A percentile compares a stretch with the other conserved stretches of the same genome.
Conservation (phyloP, 2,797 vertebrate genomes). For the Crypturellus tataupa region DNA sequence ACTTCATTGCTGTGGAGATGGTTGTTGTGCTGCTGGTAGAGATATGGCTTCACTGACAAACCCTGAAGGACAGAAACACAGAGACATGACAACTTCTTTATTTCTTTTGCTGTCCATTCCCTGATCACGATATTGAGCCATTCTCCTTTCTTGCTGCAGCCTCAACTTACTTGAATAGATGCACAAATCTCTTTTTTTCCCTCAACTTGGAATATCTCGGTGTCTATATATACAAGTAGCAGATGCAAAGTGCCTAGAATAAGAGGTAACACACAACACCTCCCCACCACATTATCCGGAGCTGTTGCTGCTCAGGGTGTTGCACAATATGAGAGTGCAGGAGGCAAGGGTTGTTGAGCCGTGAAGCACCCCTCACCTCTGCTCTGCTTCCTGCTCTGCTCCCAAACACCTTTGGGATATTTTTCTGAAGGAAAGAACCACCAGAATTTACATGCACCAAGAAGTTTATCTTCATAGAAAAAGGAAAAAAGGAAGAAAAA, state of each 20-base stretch:
- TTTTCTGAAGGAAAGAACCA: not conserved
- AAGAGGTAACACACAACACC: not conserved
- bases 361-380: not conserved
- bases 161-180: not conserved
- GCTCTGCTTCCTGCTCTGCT: not conserved
- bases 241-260: constrained; percentile 14
- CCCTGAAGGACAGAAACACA: not conserved
- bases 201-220: not conserved
- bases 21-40: constrained; percentile 67
- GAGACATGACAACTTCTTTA: not conserved
- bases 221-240: accelerated
- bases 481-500: not conserved
- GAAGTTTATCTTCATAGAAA: not conserved
- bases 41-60: constrained; percentile 35
- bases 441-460: not conserved
- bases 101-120: not conserved
- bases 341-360: not conserved
- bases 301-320: not conserved
- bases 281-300: too few species aligned
- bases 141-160: not conserved
- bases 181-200: not conserved
- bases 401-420: not conserved
- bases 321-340: not conserved
- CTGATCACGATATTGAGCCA: not conserved
- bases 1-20: constrained; percentile 65